A percentile compares a stretch with the other conserved stretches of the same genome.
Evolutionary conservation across 2,113 vertebrate genomes (phyloP).

Genomic region (Irena cyanogastra): DNA sequence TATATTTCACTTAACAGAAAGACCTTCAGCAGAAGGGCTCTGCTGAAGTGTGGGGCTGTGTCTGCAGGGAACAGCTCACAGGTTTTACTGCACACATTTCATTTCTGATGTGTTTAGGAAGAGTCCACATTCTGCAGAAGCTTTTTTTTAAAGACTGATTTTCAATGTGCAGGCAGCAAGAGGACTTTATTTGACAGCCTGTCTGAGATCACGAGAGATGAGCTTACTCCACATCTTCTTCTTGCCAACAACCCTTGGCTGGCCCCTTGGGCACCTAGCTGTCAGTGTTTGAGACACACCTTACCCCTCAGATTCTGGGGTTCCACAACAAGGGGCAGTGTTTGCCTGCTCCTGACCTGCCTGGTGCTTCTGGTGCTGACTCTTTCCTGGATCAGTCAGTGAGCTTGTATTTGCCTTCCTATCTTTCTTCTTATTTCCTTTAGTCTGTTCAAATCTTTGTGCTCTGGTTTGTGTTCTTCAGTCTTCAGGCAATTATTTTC

Average conservation of each 20-base stretch:
- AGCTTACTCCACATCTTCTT: background rate
- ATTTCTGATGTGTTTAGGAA: background rate
- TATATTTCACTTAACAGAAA: conserved; percentile 40
- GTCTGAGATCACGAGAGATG: background rate
- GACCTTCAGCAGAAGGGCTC: background rate
- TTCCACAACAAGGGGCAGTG: background rate
- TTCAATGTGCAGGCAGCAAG: background rate
- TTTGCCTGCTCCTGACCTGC: background rate
- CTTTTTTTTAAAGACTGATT: background rate
- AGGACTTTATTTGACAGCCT: background rate
- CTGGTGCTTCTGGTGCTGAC: background rate
- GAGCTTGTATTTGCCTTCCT: background rate
- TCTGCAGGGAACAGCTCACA: background rate
- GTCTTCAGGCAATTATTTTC: background rate
- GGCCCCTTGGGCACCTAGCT: background rate
- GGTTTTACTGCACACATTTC: background rate
- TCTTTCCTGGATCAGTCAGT: background rate
- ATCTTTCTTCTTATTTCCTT: background rate
- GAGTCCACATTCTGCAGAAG: background rate
- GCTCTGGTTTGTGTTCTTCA: background rate
- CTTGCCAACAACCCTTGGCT: background rate
- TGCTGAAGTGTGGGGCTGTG: background rate
- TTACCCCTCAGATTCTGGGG: rapidly evolving
- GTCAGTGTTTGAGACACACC: rapidly evolving
- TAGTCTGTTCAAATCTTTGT: background rate